Evolutionary conservation across 2,797 vertebrate genomes (phyloP).

Genomic region (Bradypodion ventrale): DNA sequence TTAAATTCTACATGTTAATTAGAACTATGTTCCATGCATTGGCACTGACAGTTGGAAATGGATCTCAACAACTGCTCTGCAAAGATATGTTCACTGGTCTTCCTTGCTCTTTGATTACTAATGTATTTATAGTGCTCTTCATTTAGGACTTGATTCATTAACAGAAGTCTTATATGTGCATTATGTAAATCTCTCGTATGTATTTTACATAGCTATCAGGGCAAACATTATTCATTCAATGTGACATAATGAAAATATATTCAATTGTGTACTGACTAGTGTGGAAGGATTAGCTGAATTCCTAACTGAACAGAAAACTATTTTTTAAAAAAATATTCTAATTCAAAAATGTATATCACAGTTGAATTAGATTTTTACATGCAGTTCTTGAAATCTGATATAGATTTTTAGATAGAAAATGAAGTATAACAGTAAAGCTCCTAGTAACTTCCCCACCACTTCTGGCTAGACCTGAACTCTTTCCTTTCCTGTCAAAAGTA

Average conservation of each 20-base stretch:
- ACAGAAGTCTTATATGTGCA: constrained; percentile 41
- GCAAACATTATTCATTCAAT: constrained; percentile 15
- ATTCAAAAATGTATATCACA: background rate
- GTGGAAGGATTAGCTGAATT: background rate
- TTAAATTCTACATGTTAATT: constrained; percentile 55
- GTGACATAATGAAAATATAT: background rate
- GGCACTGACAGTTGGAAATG: constrained; percentile 43
- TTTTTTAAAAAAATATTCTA: background rate
- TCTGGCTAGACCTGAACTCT: background rate
- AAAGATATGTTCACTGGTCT: constrained; percentile 37
- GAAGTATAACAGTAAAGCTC: background rate
- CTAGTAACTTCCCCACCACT: background rate
- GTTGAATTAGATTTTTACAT: background rate
- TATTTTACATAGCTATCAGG: constrained; percentile 15
- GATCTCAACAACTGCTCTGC: constrained; percentile 51
- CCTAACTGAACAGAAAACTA: constrained; percentile 10
- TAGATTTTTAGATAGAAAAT: background rate
- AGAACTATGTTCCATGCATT: constrained; percentile 17
- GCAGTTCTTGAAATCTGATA: background rate
- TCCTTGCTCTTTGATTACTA: constrained; percentile 54
- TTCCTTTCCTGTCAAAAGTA: background rate
- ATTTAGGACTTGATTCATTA: constrained; percentile 50
- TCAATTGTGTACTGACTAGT: background rate
- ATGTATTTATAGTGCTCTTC: constrained; percentile 57
- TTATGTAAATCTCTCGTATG: constrained; percentile 48